Evolutionary conservation across 1,140 invertebrate genomes (phyloP).

Genomic region (Drosophila sulfurigaster): DNA sequence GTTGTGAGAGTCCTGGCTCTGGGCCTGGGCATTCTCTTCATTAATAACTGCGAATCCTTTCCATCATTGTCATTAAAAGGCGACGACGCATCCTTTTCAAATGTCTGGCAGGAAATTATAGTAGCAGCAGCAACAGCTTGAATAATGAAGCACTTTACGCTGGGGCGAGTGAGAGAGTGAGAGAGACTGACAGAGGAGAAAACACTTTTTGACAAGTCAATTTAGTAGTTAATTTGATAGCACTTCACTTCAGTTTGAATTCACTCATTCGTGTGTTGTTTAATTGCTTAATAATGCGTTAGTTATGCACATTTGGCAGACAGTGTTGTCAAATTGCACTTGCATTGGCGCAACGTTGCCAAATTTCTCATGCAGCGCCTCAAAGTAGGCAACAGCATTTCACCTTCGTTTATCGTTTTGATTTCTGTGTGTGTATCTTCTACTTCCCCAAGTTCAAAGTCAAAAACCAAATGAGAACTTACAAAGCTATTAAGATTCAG

Average conservation of each 20-base stretch:
- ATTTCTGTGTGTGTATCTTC: background rate
- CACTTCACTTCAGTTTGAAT: background rate
- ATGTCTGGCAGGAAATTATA: constrained; percentile 46
- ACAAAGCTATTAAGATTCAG: constrained; percentile 36
- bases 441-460: constrained; percentile 37
- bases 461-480: constrained; percentile 37
- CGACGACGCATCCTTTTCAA: constrained; percentile 15
- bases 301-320: constrained; percentile 9
- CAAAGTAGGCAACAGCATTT: constrained; percentile 23
- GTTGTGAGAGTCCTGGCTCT: background rate
- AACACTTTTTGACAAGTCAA: constrained; percentile 75
- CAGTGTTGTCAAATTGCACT: constrained; percentile 32
- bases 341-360: constrained; percentile 25
- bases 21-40: constrained; percentile 47
- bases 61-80: constrained; percentile 36
- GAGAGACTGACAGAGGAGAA: constrained; percentile 2
- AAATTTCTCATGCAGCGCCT: constrained; percentile 15
- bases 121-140: constrained; percentile 2
- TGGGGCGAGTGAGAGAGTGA: background rate
- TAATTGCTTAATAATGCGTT: constrained; percentile 74
- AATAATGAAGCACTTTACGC: constrained; percentile 37
- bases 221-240: constrained; percentile 80
- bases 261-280: constrained; percentile 47
- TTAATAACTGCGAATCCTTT: constrained; percentile 75
- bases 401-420: constrained; percentile 15